A percentile compares a stretch with the other conserved stretches of the same genome.
phyloP scores from a whole-genome alignment of 2,113 vertebrate genomes.

The Gymnorhina tibicen region DNA sequence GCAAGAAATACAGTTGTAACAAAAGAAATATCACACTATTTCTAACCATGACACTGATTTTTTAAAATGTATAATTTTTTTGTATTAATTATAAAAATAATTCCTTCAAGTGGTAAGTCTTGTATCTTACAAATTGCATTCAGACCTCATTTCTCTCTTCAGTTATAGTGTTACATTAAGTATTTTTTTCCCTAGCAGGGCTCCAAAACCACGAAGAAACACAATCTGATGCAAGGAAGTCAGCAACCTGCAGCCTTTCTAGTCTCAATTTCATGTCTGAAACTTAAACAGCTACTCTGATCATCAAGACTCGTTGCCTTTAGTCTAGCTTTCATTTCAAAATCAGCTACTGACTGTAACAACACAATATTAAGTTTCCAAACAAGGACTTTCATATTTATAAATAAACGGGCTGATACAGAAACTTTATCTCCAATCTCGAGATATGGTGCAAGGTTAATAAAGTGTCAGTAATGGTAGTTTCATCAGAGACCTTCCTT shows the following conservation, averaged over 20 bases:
- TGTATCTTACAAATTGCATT: not conserved
- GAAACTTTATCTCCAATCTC: not conserved
- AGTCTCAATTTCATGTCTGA: not conserved
- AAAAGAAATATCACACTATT: not conserved
- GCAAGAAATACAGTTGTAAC: fast-evolving
- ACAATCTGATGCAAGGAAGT: not conserved
- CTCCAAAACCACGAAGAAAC: not conserved
- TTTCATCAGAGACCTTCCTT: not conserved
- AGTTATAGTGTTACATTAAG: not conserved
- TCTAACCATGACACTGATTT: not conserved
- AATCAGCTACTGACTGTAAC: not conserved
- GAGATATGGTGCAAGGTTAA: not conserved
- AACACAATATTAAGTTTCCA: not conserved
- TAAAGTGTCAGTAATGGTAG: not conserved
- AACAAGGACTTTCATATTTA: not conserved
- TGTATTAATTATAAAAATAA: not conserved
- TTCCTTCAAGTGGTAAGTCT: not conserved
- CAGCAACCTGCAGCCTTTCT: not conserved
- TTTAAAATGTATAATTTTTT: not conserved
- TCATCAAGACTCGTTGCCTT: not conserved
- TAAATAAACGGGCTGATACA: not conserved
- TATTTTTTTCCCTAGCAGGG: not conserved
- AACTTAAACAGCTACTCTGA: not conserved
- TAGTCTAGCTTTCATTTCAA: not conserved
- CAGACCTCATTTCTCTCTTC: not conserved